These are phyloP conservation scores for Ormyrus pomaceus DNA, from an alignment of 2,888 invertebrate genomes.

Conservation along the genomic window DNA sequence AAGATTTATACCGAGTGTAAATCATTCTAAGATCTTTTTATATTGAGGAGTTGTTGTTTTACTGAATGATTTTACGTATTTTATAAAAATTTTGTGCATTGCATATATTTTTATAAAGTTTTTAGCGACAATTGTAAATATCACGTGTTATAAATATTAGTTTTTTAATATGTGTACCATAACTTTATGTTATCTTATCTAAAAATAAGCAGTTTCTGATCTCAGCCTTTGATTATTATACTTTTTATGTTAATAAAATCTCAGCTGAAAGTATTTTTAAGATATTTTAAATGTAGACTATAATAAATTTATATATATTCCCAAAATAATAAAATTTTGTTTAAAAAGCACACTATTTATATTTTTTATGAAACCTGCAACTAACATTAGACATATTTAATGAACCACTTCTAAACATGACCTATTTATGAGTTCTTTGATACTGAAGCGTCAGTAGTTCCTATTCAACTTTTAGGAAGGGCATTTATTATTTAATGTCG, in stretches of 20 bases:
- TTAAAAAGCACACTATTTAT: too few relatives aligned
- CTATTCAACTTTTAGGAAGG: too few relatives aligned
- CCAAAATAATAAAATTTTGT: too few relatives aligned
- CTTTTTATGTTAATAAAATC: constrained; percentile 19
- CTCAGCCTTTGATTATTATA: constrained; percentile 6
- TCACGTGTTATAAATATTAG: not conserved
- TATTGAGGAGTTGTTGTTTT: not conserved
- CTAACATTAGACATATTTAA: too few relatives aligned
- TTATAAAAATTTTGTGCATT: constrained; percentile 12
- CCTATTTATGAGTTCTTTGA: too few relatives aligned
- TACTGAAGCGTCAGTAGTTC: too few relatives aligned
- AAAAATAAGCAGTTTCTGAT: constrained; percentile 23
- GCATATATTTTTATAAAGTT: not conserved
- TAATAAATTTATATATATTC: constrained; percentile 48
- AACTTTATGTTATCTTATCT: constrained; percentile 10
- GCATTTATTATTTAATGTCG: too few relatives aligned
- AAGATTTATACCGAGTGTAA: constrained; percentile 17
- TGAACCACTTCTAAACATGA: too few relatives aligned
- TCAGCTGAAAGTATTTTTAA: constrained; percentile 44
- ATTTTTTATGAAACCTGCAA: too few relatives aligned
- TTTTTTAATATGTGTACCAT: not conserved
- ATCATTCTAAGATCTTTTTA: not conserved
- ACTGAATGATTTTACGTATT: constrained; percentile 13
- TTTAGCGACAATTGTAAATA: not conserved
- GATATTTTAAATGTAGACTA: constrained; percentile 51